These are phyloP conservation scores for Globicephala melas DNA, from an alignment of 2,113 vertebrate species.

Conservation along the genomic window DNA sequence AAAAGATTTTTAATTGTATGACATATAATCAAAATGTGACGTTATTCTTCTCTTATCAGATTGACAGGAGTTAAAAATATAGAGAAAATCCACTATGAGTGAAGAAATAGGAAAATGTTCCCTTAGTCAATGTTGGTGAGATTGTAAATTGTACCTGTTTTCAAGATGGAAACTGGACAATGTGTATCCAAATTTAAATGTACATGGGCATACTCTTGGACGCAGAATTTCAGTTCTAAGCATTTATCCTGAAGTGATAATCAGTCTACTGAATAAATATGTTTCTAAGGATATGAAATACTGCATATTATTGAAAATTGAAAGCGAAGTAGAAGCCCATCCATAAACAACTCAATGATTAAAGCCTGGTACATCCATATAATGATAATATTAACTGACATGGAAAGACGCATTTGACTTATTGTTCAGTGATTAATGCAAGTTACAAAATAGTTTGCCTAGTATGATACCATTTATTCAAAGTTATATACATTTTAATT, in stretches of 20 bases:
- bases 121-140: background rate
- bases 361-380: background rate
- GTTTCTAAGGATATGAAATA: background rate
- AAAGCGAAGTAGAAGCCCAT: background rate
- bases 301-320: background rate
- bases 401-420: background rate
- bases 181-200: background rate
- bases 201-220: background rate
- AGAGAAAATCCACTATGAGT: background rate
- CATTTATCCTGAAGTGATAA: background rate
- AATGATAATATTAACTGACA: background rate
- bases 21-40: background rate
- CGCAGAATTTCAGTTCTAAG: background rate
- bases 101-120: background rate
- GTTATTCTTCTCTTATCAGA: background rate
- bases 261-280: background rate
- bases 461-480: background rate
- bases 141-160: background rate
- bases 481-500: background rate
- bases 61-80: background rate
- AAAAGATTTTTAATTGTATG: too few relatives aligned
- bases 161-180: background rate
- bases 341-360: background rate
- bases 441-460: background rate
- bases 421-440: background rate